Percentiles rank a stretch among this genome's conserved stretches.
These are phyloP conservation scores for Epinephelus lanceolatus DNA, from an alignment of 2,113 vertebrate species.

Conservation along the genomic window DNA sequence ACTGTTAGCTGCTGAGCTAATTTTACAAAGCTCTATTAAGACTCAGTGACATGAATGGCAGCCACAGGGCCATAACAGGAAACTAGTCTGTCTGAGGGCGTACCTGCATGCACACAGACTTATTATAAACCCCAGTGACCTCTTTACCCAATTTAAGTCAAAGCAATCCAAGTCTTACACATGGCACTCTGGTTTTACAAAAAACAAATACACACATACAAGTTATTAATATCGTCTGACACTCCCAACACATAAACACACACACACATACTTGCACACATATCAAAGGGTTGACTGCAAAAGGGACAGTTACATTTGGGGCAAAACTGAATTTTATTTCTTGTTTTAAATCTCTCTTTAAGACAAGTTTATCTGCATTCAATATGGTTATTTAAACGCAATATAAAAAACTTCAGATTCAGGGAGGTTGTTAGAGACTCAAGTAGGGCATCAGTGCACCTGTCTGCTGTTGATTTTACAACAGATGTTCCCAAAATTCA, in stretches of 20 bases:
- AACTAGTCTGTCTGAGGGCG: slow-evolving; percentile 11
- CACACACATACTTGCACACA: not conserved
- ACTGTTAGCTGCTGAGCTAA: slow-evolving; percentile 41
- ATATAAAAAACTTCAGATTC: too few relatives aligned
- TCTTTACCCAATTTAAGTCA: not conserved
- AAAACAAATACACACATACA: not conserved
- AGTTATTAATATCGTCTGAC: slow-evolving; percentile 5
- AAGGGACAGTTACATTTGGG: not conserved
- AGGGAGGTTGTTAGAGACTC: not conserved
- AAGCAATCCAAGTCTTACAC: not conserved
- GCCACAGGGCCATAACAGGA: slow-evolving; percentile 36
- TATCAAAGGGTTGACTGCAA: not conserved
- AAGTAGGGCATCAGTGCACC: not conserved
- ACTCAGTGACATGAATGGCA: slow-evolving; percentile 10
- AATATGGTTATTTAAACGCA: not conserved
- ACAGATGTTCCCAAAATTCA: not conserved
- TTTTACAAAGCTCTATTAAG: slow-evolving; percentile 41
- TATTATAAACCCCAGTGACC: slow-evolving; percentile 54
- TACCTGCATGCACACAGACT: not conserved
- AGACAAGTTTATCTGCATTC: not conserved
- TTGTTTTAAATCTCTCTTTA: not conserved
- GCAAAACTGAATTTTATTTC: not conserved
- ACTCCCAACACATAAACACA: not conserved
- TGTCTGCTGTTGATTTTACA: not conserved
- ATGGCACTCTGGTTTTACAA: not conserved